These are phyloP conservation scores for Linepithema humile DNA, from an alignment of 1,140 invertebrate species.

Conservation along the genomic window DNA sequence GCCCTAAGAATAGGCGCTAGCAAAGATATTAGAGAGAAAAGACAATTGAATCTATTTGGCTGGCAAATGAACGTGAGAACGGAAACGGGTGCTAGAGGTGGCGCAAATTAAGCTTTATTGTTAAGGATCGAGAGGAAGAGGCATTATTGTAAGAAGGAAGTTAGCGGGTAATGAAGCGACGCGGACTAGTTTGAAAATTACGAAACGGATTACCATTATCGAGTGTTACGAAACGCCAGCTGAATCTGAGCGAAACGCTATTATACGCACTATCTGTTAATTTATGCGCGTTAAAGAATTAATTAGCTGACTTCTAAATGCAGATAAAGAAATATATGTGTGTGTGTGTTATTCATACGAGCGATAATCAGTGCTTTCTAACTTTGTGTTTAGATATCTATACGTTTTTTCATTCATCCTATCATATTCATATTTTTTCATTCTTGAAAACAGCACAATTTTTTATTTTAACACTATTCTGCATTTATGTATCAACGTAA, in stretches of 20 bases:
- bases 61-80: constrained; percentile 53
- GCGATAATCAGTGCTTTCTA: neutral
- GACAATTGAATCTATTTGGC: constrained; percentile 48
- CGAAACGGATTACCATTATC: constrained; percentile 42
- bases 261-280: constrained; percentile 16
- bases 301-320: neutral
- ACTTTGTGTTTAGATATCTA: neutral
- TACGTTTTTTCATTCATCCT: no score
- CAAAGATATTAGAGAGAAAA: constrained; percentile 32
- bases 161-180: constrained; percentile 44
- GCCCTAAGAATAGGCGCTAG: neutral
- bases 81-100: constrained; percentile 41
- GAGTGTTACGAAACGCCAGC: constrained; percentile 44
- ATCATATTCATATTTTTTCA: neutral
- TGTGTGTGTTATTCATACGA: neutral
- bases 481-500: no score
- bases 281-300: neutral
- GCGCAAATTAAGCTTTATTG: constrained; percentile 61
- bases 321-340: neutral
- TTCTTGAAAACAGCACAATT: no score
- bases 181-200: constrained; percentile 47
- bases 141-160: constrained; percentile 62
- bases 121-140: constrained; percentile 62
- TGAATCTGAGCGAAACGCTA: constrained; percentile 47
- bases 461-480: no score